Evolutionary conservation across 1,140 invertebrate species (phyloP), one percentile per base, ranked within the genome.

Genomic region (Orussus abietinus): DNA sequence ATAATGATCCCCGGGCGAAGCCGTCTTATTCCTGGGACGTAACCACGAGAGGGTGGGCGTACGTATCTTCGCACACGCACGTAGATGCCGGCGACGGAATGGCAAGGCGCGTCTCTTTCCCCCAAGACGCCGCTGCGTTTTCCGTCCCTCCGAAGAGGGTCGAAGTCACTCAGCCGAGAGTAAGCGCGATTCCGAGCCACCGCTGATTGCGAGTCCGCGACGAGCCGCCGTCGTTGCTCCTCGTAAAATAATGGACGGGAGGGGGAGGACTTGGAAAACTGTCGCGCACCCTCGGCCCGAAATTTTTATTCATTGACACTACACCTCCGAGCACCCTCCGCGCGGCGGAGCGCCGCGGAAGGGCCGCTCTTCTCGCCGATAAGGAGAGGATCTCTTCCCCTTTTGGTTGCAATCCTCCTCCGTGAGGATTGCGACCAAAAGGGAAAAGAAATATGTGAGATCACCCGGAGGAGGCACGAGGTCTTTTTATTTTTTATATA

Each of bases 221-320:
- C 55, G 34, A 28, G 36, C 28, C 30, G 28, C 39, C 35, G 39
- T 25, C 21, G 39, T 43, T 42, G 35, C 38, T 12, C 29, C 35
- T 28, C 33, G 43, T 41, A 47, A 42, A 37, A 45, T 31, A 36
- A 44, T 35, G 40, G 18, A 25, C 11, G 26, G 37, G 20, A 13
- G 9, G 12, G 9, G 13, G 38, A 25, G 10, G 10, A n/a, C 38
- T 30, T 26, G 33, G 45, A 51, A 44, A 51, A 40, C 53, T 66
- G 44, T 65, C 56, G 57, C 55, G 36, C 49, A 63, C 57, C 62
- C 66, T 63, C 55, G 45, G 20, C 47, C 57, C 52, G 61, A 64
- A 70, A 69, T 71, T 71, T 72, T 70, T 71, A 72, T 72, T 72
- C 68, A 72, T 72, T 70, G 65, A 70, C 68, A 72, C 66, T 64